A percentile compares a stretch with the other conserved stretches of the same genome.
Evolutionary conservation across 1,140 invertebrate species (phyloP).

Genomic region (Drosophila nigrodunni): DNA sequence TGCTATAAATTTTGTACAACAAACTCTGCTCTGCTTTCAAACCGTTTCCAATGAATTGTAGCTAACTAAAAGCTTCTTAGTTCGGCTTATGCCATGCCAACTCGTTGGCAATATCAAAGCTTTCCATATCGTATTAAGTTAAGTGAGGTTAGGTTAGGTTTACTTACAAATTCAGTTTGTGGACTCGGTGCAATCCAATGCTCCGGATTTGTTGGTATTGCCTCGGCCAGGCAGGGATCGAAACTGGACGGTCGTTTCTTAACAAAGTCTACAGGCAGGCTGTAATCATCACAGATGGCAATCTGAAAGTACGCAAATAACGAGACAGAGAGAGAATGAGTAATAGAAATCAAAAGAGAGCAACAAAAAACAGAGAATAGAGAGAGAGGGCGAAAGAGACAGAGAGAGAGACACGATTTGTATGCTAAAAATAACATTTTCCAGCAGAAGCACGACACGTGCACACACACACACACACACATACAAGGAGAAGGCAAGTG

Average conservation of each 20-base stretch:
- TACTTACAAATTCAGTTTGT: conserved; percentile 87
- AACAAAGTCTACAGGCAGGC: conserved; percentile 91
- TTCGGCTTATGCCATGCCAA: no score
- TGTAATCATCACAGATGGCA: conserved; percentile 92
- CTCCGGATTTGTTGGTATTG: conserved; percentile 84
- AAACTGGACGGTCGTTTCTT: conserved; percentile 88
- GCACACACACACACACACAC: conserved; percentile 15
- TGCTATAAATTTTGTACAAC: background rate
- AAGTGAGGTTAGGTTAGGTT: background rate
- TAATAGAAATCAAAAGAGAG: conserved; percentile 13
- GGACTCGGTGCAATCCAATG: conserved; percentile 87
- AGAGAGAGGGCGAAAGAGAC: background rate
- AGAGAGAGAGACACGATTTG: conserved; percentile 12
- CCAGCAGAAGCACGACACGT: conserved; percentile 36
- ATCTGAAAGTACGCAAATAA: conserved; percentile 86
- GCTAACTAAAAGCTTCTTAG: no score
- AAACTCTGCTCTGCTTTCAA: no score
- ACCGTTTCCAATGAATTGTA: no score
- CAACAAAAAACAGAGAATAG: background rate
- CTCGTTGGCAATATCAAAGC: no score
- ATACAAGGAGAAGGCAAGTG: conserved; percentile 17
- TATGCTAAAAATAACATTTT: conserved; percentile 54
- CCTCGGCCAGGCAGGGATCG: conserved; percentile 86
- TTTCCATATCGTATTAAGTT: background rate
- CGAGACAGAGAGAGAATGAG: background rate